A percentile compares a stretch with the other conserved stretches of the same genome.
Conservation (phyloP, 2,113 vertebrate species). For the Tragulus kanchil region DNA sequence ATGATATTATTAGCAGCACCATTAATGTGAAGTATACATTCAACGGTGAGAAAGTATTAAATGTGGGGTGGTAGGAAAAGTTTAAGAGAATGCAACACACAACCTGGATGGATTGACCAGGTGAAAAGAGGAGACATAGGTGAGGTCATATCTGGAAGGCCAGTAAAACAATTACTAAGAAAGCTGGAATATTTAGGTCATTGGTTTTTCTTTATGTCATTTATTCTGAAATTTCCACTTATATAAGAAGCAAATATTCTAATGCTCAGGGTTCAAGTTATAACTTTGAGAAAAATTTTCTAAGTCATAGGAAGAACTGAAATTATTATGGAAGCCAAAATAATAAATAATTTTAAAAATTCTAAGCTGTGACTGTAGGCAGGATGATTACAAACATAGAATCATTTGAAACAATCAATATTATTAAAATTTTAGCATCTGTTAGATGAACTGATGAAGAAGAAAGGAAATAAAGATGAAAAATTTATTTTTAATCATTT, state of each 20-base stretch:
- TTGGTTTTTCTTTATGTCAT: background rate
- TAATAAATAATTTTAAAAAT: background rate
- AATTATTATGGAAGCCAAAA: background rate
- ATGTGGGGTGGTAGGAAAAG: background rate
- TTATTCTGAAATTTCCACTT: background rate
- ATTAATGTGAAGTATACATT: background rate
- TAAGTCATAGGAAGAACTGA: background rate
- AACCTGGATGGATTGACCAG: background rate
- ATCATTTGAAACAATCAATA: background rate
- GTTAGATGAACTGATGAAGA: background rate
- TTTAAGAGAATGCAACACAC: background rate
- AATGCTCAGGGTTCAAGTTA: background rate
- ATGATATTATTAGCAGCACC: background rate
- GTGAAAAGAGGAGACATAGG: background rate
- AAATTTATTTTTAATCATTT: background rate
- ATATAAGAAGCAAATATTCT: background rate
- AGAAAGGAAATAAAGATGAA: background rate
- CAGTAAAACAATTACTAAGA: background rate
- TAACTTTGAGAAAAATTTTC: background rate
- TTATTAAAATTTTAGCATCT: background rate
- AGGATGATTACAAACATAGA: background rate
- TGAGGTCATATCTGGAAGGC: background rate
- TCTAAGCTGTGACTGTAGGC: background rate
- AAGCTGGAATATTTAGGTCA: background rate
- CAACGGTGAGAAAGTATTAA: no score